Base-by-base conservation (phyloP, 2,113 vertebrate genomes). In the Baryphthengus martii region DNA sequence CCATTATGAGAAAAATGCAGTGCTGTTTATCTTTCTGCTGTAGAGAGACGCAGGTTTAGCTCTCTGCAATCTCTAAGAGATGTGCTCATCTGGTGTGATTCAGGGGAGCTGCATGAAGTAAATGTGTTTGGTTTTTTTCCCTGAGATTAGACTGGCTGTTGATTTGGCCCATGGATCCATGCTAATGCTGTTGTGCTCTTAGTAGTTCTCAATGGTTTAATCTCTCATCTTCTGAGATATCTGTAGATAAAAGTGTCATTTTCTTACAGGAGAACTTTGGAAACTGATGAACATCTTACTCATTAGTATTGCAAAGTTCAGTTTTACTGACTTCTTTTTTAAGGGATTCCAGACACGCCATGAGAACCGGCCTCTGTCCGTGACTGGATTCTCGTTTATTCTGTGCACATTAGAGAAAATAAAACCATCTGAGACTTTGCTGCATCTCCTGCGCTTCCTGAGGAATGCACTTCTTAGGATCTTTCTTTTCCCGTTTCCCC, bases 11-110 rank as follows among this genome's bases (percentile, higher is more conserved):
- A 74, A 81, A 50, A 58, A 20, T 1, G 13, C 55, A 44, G 42
- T n/a, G 33, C 58, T 95, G 71, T 73, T 93, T 70, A 50, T 89
- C 88, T 90, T 88, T 62, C 63, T 90, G 67, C 78, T 88, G 28
- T 52, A 37, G 53, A 76, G 58, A 82, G 18, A 11, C 3, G 6
- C 16, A 50, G 63, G 88, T 66, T 76, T 58, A 92, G 55, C 47
- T 70, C 72, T 73, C 42, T 62, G 39, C 73, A 74, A 92, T 84
- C 72, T 88, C 15, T 66, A 85, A 83, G 72, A 72, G 45, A 25
- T 73, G 63, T 83, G 58, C 71, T 93, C 58, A 49, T 66, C 62
- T 5, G 10, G 40, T 53, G 67, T 44, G 49, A 83, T 76, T 31
- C 1, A 0, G 42, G 58, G 50, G 39, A 90, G 21, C 71, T 83